Percentiles rank a stretch among this genome's conserved stretches.
phyloP scores from a whole-genome alignment of 2,797 vertebrate species.

The Enteromius unitaeniatus region DNA sequence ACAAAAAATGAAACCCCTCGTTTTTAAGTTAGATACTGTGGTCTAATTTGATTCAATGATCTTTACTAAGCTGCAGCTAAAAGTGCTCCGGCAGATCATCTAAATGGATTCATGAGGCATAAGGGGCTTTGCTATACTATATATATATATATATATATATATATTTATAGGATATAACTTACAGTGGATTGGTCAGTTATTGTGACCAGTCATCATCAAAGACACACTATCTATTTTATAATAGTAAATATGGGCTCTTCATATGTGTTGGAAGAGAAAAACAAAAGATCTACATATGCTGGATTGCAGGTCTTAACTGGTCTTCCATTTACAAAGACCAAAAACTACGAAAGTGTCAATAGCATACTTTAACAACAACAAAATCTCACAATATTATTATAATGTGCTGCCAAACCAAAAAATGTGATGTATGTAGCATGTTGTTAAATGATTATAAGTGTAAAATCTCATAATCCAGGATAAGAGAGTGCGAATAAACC shows the following conservation, averaged over 20 bases:
- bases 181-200: neutral
- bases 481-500: neutral
- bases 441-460: neutral
- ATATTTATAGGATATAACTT: neutral
- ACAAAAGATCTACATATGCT: neutral
- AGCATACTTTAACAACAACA: neutral
- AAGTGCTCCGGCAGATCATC: no score
- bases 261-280: neutral
- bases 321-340: neutral
- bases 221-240: neutral
- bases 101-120: neutral
- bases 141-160: no score
- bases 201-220: neutral
- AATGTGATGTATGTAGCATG: neutral
- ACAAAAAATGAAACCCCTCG: no score
- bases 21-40: no score
- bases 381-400: neutral
- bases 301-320: neutral
- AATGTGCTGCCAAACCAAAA: neutral
- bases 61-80: no score
- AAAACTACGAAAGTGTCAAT: neutral
- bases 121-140: neutral
- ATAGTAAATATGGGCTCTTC: no score
- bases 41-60: no score
- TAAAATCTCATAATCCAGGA: neutral